Evolutionary conservation across 2,113 vertebrate genomes (phyloP).

Genomic region (Sakesphorus luctuosus): DNA sequence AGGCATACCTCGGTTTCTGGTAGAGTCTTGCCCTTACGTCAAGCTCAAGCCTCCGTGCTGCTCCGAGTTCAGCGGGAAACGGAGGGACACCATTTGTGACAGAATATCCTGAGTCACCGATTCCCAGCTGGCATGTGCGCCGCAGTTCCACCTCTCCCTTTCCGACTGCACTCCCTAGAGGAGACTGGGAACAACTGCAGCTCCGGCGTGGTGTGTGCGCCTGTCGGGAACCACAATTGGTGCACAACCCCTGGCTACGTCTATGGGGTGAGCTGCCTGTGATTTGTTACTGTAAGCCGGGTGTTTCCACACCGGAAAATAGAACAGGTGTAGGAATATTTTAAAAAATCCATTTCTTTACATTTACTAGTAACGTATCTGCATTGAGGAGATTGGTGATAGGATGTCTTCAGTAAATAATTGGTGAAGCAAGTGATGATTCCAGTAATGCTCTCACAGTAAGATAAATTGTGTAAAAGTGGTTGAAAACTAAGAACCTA

Average conservation of each 20-base stretch:
- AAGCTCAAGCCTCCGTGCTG: neutral
- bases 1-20: neutral
- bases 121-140: conserved; percentile 22
- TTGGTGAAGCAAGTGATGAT: neutral
- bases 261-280: conserved; percentile 23
- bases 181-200: conserved; percentile 52
- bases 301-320: neutral
- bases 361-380: neutral
- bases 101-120: conserved; percentile 60
- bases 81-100: conserved; percentile 8
- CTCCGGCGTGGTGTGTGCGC: neutral
- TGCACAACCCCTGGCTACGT: neutral
- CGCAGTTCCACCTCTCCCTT: conserved; percentile 41
- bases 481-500: neutral
- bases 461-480: neutral
- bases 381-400: neutral
- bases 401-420: neutral
- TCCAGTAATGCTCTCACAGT: neutral
- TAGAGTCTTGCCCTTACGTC: neutral
- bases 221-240: neutral
- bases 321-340: neutral
- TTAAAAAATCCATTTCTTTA: neutral
- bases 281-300: conserved; percentile 10
- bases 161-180: conserved; percentile 75
- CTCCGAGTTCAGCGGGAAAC: neutral